Percentiles rank a stretch among this genome's conserved stretches.
phyloP scores from a whole-genome alignment of 2,797 vertebrate species.

The Lepus townsendii region DNA sequence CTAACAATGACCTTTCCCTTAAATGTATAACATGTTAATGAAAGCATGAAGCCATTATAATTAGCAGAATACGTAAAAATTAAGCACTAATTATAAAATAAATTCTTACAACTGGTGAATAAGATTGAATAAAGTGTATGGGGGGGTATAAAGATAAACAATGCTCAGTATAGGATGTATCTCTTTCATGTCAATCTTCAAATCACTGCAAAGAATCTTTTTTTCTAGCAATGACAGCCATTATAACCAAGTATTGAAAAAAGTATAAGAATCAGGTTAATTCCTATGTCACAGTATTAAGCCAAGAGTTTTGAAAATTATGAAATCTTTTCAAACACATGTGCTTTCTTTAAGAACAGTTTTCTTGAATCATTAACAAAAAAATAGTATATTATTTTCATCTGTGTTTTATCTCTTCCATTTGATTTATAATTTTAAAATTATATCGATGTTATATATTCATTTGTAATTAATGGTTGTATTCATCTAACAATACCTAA shows the following conservation, averaged over 20 bases:
- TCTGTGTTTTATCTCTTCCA: neutral
- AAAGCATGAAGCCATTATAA: neutral
- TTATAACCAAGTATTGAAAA: conserved; percentile 11
- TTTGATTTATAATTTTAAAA: conserved; percentile 10
- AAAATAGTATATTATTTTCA: neutral
- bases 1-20: neutral
- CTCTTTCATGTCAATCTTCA: conserved; percentile 2
- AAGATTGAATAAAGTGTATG: neutral
- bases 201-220: neutral
- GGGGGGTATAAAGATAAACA: neutral
- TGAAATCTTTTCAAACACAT: neutral
- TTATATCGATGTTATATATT: neutral
- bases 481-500: neutral
- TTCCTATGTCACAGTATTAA: conserved; percentile 48
- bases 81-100: neutral
- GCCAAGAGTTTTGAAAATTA: conserved; percentile 42
- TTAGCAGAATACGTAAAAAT: conserved; percentile 15
- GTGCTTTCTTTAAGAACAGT: neutral
- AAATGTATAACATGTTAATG: neutral
- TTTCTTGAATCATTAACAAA: conserved; percentile 53
- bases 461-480: neutral
- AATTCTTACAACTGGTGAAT: conserved; percentile 24
- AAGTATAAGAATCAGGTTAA: neutral
- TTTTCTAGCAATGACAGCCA: neutral
- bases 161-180: neutral